Evolutionary conservation across 1,140 invertebrate genomes (phyloP), one percentile per base, ranked within the genome.

Genomic region (Brachionus paranguensis): DNA sequence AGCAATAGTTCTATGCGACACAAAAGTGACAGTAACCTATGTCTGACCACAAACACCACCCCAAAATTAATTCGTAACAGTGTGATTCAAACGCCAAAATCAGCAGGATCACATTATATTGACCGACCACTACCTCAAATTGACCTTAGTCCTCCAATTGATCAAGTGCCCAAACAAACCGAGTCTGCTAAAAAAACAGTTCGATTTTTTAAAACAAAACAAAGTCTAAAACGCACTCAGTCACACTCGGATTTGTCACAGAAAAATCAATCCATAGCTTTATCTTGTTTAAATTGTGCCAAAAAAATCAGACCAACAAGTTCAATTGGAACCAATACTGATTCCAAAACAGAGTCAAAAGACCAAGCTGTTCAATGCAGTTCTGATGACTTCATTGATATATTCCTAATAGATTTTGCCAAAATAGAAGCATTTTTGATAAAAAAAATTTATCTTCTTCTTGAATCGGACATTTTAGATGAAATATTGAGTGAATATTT

Each of bases 11-110:
- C 45, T 24, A 79, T 79, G 27, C 27, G 76, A 17, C 76, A 55
- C 14, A 55, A 79, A 79, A 55, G 55, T 41, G 76, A 79, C 41
- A 79, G 47, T 24, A 79, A 79, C 24, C 50, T 64, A 17, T 79
- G 2, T 20, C 3, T 53, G 20, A 79, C 27, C 3, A 12, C 17
- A 33, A 47, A 64, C 60, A 60, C 53, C 0, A 68, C 78, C 10
- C 72, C 72, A 2, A 76, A 50, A 50, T n/a, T 76, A 14, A 20
- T n/a, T 50, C 72, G 45, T 20, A 12, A 20, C 1, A 50, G 20
- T 76, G 2, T 50, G 3, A 24, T 72, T 41, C 33, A 72, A 24
- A 47, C 20, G 6, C 45, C 45, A 47, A 76, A 76, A 50, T 27
- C 45, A 76, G 20, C 24, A 14, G 72, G 47, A 27, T n/a, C 72